These are phyloP conservation scores for Xylocampa areola DNA, from an alignment of 2,888 invertebrate species.

Conservation along the genomic window DNA sequence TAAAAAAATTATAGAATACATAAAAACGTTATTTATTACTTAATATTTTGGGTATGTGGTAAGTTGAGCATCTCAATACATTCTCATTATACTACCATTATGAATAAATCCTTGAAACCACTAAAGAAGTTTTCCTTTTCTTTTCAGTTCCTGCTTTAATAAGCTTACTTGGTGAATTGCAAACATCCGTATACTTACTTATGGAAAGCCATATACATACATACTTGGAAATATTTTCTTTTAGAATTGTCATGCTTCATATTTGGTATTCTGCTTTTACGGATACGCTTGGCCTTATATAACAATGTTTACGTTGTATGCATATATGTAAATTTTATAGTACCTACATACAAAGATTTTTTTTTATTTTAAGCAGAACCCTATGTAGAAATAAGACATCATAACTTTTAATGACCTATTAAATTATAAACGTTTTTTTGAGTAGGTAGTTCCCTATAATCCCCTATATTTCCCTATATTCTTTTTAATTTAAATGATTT, in stretches of 20 bases:
- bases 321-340: too few relatives aligned
- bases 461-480: too few relatives aligned
- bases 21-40: constrained; percentile 4
- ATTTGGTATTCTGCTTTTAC: background rate
- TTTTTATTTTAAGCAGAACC: too few relatives aligned
- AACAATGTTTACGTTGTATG: background rate
- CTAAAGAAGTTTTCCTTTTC: background rate
- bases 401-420: too few relatives aligned
- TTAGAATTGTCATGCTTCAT: constrained; percentile 9
- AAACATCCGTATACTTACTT: background rate
- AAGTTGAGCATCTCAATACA: background rate
- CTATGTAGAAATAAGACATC: background rate
- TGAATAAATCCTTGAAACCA: constrained; percentile 6
- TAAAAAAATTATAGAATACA: background rate
- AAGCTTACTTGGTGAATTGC: constrained; percentile 11
- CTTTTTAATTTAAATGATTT: too few relatives aligned
- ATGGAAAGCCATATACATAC: background rate
- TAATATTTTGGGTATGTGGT: constrained; percentile 8
- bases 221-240: constrained; percentile 10
- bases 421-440: too few relatives aligned
- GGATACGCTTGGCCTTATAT: background rate
- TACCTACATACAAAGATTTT: too few relatives aligned
- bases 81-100: constrained; percentile 7
- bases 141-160: constrained; percentile 8
- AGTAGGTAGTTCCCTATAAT: too few relatives aligned